Conservation (phyloP, 2,888 invertebrate species). For the Eristalis intricaria region DNA sequence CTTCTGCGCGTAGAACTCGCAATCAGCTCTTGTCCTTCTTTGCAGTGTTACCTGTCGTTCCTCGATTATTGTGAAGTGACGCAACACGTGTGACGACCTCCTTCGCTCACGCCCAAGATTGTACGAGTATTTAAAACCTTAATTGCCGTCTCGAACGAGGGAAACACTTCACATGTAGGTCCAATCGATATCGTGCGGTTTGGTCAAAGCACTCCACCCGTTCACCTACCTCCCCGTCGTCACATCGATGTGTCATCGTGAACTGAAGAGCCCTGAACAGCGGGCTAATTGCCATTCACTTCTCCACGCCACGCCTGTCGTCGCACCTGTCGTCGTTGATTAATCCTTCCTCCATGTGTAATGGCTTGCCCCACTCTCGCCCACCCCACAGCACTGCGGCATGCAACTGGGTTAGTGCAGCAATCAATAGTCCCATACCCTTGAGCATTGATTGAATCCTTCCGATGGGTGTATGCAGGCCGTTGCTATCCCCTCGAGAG, state of each 20-base stretch:
- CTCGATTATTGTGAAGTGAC: too few relatives aligned
- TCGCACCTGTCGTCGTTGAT: not conserved
- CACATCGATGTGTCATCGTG: not conserved
- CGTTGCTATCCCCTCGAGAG: not conserved
- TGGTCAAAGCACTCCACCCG: not conserved
- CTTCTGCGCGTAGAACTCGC: too few relatives aligned
- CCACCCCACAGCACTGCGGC: not conserved
- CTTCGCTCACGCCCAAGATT: too few relatives aligned
- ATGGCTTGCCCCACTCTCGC: not conserved
- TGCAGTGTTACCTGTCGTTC: too few relatives aligned
- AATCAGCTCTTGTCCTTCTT: too few relatives aligned
- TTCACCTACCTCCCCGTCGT: not conserved
- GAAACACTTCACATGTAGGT: not conserved
- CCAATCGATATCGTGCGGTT: not conserved
- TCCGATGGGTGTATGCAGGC: not conserved
- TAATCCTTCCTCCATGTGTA: not conserved
- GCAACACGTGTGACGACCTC: too few relatives aligned
- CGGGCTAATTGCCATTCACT: not conserved
- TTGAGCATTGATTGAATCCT: not conserved
- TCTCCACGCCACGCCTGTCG: not conserved
- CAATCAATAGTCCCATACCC: not conserved
- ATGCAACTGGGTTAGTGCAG: not conserved
- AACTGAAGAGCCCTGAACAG: not conserved
- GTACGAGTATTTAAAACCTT: too few relatives aligned
- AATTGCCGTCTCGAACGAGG: too few relatives aligned